Percentiles rank a stretch among this genome's conserved stretches.
Conservation (phyloP, 2,888 invertebrate species). For the Bellardia bayeri region DNA sequence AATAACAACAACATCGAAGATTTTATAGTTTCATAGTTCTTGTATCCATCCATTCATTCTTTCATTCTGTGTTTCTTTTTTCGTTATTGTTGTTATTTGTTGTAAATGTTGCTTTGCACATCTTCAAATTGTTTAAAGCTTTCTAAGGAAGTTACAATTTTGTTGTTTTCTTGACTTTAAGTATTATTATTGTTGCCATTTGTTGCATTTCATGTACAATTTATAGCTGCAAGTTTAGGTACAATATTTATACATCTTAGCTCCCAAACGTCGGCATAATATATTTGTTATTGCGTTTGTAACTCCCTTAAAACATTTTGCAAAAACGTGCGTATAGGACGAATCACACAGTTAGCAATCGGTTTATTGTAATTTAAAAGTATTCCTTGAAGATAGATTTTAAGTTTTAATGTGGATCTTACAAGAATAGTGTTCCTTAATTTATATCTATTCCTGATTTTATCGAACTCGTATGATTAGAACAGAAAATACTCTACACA, state of each 20-base stretch:
- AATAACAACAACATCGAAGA: conserved; percentile 47
- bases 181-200: conserved; percentile 56
- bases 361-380: too few species aligned
- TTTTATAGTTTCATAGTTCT: conserved; percentile 28
- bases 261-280: background rate
- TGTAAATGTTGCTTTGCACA: conserved; percentile 64
- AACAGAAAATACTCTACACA: too few species aligned
- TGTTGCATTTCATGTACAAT: conserved; percentile 52
- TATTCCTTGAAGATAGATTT: too few species aligned
- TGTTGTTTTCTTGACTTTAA: conserved; percentile 62
- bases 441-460: too few species aligned
- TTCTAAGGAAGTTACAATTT: conserved; percentile 71
- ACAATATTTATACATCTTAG: conserved; percentile 59
- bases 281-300: background rate
- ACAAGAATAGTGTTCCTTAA: too few species aligned
- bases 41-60: background rate
- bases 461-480: too few species aligned
- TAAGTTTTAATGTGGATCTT: too few species aligned
- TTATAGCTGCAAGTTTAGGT: conserved; percentile 48
- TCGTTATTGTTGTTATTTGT: conserved; percentile 75
- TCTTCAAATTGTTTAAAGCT: conserved; percentile 65
- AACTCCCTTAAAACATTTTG: background rate
- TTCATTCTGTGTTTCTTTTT: conserved; percentile 70
- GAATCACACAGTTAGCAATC: too few species aligned
- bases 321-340: too few species aligned